phyloP scores from a whole-genome alignment of 2,113 vertebrate species.

The Deroptyus accipitrinus region DNA sequence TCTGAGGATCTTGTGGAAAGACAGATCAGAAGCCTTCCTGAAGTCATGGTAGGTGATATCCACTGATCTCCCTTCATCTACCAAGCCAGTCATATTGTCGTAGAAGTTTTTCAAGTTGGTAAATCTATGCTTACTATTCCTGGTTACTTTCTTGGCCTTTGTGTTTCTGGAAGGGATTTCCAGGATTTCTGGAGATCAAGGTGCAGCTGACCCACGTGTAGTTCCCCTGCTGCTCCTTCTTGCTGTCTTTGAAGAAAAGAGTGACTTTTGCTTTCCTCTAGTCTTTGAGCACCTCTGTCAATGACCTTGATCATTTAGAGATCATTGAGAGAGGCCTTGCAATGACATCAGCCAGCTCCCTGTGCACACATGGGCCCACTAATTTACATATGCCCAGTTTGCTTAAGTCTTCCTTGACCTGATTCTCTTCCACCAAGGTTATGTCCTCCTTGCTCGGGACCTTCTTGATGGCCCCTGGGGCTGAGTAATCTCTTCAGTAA shows the following conservation, averaged over 20 bases:
- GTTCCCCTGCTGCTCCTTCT: not conserved
- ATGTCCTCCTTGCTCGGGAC: not conserved
- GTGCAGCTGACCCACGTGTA: not conserved
- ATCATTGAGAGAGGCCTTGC: not conserved
- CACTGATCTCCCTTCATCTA: not conserved
- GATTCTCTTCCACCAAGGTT: not conserved
- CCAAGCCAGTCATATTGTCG: not conserved
- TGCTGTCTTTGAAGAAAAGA: not conserved
- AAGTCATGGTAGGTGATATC: not conserved
- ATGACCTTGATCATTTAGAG: not conserved
- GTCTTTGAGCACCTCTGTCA: not conserved
- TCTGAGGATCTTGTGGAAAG: not conserved
- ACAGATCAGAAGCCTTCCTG: not conserved
- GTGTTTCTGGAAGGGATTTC: not conserved
- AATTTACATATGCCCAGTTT: not conserved
- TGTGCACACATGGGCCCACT: not conserved
- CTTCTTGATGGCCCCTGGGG: not conserved
- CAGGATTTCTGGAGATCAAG: not conserved
- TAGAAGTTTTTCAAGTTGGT: not conserved
- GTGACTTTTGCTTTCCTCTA: not conserved
- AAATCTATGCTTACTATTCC: not conserved
- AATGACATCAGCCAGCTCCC: not conserved
- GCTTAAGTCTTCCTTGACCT: not conserved
- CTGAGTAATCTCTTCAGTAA: too few relatives aligned
- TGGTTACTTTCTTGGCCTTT: not conserved